Percentiles rank a stretch among this genome's conserved stretches.
Evolutionary conservation across 1,140 invertebrate genomes (phyloP).

Genomic region (Drusus annulatus): DNA sequence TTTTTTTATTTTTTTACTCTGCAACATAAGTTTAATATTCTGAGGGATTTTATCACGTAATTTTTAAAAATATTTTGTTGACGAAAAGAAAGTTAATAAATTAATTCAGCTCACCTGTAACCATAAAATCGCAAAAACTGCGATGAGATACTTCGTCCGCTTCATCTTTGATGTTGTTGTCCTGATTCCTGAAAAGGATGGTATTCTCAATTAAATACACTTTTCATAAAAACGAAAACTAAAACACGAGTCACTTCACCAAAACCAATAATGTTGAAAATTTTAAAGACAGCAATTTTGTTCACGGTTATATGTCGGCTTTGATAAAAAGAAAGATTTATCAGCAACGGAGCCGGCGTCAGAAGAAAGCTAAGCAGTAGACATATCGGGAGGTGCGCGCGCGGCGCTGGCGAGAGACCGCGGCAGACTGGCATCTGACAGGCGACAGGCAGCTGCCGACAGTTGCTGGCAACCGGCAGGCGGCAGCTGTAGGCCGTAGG

Average conservation of each 20-base stretch:
- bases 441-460: constrained; percentile 28
- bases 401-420: constrained; percentile 40
- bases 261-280: constrained; percentile 6
- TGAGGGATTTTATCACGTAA: too few species aligned
- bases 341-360: background rate
- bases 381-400: constrained; percentile 38
- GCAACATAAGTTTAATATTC: too few species aligned
- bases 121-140: constrained; percentile 51
- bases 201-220: constrained; percentile 37
- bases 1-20: too few species aligned
- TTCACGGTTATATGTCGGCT: background rate
- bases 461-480: constrained; percentile 21
- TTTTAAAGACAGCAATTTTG: background rate
- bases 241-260: constrained; percentile 10
- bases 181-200: constrained; percentile 48
- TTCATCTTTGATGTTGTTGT: constrained; percentile 50
- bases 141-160: constrained; percentile 54
- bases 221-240: constrained; percentile 7
- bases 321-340: background rate
- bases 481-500: background rate
- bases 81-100: too few species aligned
- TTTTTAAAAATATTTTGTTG: too few species aligned
- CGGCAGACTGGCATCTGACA: constrained; percentile 27
- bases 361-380: background rate
- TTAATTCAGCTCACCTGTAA: constrained; percentile 44